A percentile compares a stretch with the other conserved stretches of the same genome.
Conservation (phyloP, 2,113 vertebrate genomes). For the Dipodomys merriami region DNA sequence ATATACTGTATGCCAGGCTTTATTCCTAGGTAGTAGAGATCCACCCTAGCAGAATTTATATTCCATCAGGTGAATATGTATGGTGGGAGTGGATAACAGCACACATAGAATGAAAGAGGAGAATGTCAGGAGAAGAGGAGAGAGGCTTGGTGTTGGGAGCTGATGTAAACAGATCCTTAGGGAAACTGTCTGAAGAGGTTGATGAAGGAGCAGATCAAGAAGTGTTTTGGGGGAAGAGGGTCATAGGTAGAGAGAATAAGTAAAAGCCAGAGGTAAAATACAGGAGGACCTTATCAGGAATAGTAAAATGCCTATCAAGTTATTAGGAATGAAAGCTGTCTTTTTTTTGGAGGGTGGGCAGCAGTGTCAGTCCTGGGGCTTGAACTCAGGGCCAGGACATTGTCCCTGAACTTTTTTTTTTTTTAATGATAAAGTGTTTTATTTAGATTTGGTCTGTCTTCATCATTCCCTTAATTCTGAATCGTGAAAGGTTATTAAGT, state of each 20-base stretch:
- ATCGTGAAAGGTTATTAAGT: slow-evolving; percentile 72
- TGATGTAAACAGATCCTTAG: neutral
- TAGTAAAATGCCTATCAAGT: too few species aligned
- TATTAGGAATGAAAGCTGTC: too few species aligned
- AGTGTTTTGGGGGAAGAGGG: neutral
- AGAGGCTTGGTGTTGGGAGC: neutral
- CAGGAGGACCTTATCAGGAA: too few species aligned
- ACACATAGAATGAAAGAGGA: neutral
- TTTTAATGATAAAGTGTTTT: slow-evolving; percentile 69
- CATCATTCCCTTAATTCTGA: slow-evolving; percentile 78
- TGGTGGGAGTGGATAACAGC: neutral
- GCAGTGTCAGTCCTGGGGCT: too few species aligned
- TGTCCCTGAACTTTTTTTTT: too few species aligned
- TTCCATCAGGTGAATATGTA: neutral
- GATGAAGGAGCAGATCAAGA: neutral
- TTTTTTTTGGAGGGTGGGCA: too few species aligned
- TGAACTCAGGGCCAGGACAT: too few species aligned
- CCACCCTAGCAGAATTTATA: slow-evolving; percentile 23
- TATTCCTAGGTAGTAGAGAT: slow-evolving; percentile 32
- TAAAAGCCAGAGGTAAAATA: neutral
- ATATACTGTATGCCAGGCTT: neutral
- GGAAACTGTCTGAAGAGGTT: neutral
- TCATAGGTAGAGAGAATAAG: neutral
- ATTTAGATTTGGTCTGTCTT: slow-evolving; percentile 79
- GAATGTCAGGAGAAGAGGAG: neutral